Conservation (phyloP, 2,797 vertebrate genomes). For the Neosilurus hyrtlii region DNA sequence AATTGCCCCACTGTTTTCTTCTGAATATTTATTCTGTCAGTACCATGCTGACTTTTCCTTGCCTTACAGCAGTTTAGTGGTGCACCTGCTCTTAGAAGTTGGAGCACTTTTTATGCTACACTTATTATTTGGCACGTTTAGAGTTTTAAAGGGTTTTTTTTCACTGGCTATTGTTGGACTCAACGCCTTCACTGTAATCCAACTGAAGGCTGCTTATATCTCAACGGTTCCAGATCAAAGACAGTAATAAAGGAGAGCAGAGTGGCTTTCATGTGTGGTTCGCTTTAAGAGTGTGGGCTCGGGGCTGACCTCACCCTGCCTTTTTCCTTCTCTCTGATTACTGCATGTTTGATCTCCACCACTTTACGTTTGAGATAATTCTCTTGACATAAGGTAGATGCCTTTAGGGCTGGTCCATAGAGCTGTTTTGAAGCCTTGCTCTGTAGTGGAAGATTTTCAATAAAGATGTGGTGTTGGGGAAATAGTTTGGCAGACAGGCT, state of each 20-base stretch:
- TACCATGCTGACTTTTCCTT: neutral
- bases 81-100: slow-evolving; percentile 32
- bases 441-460: slow-evolving; percentile 41
- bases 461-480: slow-evolving; percentile 38
- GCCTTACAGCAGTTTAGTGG: neutral
- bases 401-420: slow-evolving; percentile 20
- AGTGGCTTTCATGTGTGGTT: slow-evolving; percentile 36
- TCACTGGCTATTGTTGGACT: slow-evolving; percentile 26
- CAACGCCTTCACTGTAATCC: slow-evolving; percentile 31
- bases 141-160: slow-evolving; percentile 25
- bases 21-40: neutral
- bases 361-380: slow-evolving; percentile 36
- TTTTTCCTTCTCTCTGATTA: slow-evolving; percentile 43
- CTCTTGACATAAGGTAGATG: slow-evolving; percentile 43
- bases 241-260: slow-evolving; percentile 38
- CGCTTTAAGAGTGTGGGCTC: slow-evolving; percentile 25
- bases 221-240: slow-evolving; percentile 40
- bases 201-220: slow-evolving; percentile 39
- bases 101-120: slow-evolving; percentile 4
- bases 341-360: slow-evolving; percentile 40
- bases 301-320: slow-evolving; percentile 43
- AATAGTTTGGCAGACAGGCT: slow-evolving; percentile 28
- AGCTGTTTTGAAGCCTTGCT: slow-evolving; percentile 26
- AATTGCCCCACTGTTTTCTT: neutral
- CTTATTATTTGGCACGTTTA: slow-evolving; percentile 25